phyloP scores from a whole-genome alignment of 2,797 vertebrate genomes.

The Lutjanus argentimaculatus region DNA sequence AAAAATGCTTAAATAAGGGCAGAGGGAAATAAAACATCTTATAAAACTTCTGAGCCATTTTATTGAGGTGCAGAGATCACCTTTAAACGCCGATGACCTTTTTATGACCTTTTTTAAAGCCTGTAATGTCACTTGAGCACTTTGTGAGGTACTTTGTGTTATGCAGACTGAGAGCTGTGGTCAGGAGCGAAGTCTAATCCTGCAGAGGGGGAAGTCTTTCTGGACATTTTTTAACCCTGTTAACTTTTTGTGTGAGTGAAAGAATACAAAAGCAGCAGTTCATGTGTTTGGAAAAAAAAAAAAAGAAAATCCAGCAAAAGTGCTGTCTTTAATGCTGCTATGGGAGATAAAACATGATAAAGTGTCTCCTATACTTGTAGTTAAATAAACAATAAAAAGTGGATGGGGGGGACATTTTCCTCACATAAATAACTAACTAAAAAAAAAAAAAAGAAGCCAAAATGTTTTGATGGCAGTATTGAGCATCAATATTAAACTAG shows the following conservation, averaged over 20 bases:
- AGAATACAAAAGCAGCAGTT: background rate
- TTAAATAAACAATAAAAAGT: too few species aligned
- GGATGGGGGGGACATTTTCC: too few species aligned
- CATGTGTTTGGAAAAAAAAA: background rate
- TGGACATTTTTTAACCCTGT: slow-evolving; percentile 6
- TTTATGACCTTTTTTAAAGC: slow-evolving; percentile 13
- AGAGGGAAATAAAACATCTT: slow-evolving; percentile 3
- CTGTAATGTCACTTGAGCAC: slow-evolving; percentile 8
- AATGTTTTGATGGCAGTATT: background rate
- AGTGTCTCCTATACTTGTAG: too few species aligned
- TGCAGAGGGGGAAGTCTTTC: background rate
- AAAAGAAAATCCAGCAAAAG: background rate
- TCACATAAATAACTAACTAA: too few species aligned
- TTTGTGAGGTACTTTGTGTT: background rate
- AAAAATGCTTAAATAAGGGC: background rate
- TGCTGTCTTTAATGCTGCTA: too few species aligned
- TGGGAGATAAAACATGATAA: too few species aligned
- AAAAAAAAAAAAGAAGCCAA: too few species aligned
- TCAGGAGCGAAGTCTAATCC: slow-evolving; percentile 11
- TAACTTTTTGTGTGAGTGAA: background rate
- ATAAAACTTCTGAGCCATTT: slow-evolving; percentile 1
- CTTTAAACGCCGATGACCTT: background rate
- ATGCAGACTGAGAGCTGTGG: background rate
- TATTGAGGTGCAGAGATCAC: slow-evolving; percentile 1
- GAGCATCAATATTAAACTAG: too few species aligned